A percentile compares a stretch with the other conserved stretches of the same genome.
Conservation (phyloP, 2,888 invertebrate species). For the Habroteleia sp. region DNA sequence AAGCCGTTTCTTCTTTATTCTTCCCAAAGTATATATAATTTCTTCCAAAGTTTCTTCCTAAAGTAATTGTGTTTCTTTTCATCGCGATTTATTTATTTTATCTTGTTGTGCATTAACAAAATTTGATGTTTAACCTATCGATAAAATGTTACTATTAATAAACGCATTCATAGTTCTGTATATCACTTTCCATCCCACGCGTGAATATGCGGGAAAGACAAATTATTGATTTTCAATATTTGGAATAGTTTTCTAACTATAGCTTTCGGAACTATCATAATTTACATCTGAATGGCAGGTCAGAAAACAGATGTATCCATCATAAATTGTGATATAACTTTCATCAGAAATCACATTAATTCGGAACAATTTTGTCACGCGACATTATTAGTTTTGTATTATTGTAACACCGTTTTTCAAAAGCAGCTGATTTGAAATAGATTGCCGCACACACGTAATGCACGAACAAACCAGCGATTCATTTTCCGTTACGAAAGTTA, state of each 20-base stretch:
- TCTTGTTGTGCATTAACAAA: constrained; percentile 5
- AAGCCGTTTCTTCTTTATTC: too few relatives aligned
- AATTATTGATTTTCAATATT: constrained; percentile 38
- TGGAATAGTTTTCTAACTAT: constrained; percentile 29
- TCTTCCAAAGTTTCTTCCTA: too few relatives aligned
- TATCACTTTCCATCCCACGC: constrained; percentile 5
- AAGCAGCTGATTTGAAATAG: too few relatives aligned
- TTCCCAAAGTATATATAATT: too few relatives aligned
- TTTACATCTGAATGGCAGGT: constrained; percentile 26
- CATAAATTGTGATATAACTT: constrained; percentile 9
- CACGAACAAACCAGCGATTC: too few relatives aligned
- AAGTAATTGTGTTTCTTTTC: too few relatives aligned
- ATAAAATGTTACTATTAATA: constrained; percentile 25
- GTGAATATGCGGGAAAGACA: constrained; percentile 9
- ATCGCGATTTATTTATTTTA: too few relatives aligned
- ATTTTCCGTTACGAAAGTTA: too few relatives aligned
- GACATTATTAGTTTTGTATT: constrained; percentile 1
- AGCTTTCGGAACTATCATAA: constrained; percentile 12
- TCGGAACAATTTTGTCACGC: constrained; percentile 17
- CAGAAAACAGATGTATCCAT: constrained; percentile 19
- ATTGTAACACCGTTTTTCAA: too few relatives aligned
- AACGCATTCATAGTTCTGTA: constrained; percentile 15
- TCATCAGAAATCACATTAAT: neutral
- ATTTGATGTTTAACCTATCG: constrained; percentile 4
- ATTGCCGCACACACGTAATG: too few relatives aligned